Evolutionary conservation across 2,113 vertebrate genomes (phyloP).

Genomic region (Opisthocomus hoazin): DNA sequence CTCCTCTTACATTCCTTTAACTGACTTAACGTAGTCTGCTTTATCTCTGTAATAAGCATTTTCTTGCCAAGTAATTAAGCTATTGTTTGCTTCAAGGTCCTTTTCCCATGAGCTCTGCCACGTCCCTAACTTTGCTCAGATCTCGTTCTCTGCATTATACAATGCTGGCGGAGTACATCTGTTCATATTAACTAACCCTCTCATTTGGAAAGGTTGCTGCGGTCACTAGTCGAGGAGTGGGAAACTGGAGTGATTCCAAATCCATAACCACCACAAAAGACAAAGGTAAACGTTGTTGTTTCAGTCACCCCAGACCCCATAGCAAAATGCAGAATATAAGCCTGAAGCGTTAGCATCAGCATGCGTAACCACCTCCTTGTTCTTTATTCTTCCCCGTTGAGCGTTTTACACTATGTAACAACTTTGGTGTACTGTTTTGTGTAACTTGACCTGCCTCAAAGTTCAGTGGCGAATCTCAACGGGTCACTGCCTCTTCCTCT

Average conservation of each 20-base stretch:
- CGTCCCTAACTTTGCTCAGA: neutral
- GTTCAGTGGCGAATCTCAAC: neutral
- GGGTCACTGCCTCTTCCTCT: neutral
- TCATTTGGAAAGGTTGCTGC: slow-evolving; percentile 86
- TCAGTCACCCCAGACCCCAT: neutral
- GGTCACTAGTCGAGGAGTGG: slow-evolving; percentile 89
- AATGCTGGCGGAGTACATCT: neutral
- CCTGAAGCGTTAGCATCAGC: neutral
- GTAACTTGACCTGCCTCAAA: neutral
- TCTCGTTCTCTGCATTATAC: neutral
- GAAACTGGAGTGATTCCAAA: slow-evolving; percentile 92
- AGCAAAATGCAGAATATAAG: neutral
- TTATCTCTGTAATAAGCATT: slow-evolving; percentile 32
- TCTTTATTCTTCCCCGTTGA: neutral
- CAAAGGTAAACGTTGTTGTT: slow-evolving; percentile 59
- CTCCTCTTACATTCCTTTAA: neutral
- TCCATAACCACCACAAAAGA: slow-evolving; percentile 88
- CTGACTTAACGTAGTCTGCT: slow-evolving; percentile 18
- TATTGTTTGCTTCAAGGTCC: slow-evolving; percentile 16
- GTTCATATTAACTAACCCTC: slow-evolving; percentile 37
- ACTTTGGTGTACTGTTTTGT: neutral
- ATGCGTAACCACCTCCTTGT: neutral
- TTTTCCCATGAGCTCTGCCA: neutral
- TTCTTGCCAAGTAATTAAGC: slow-evolving; percentile 25
- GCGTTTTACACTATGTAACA: neutral